Evolutionary conservation across 2,797 vertebrate species (phyloP), one percentile per base, ranked within the genome.

Genomic region (Sciurus vulgaris): DNA sequence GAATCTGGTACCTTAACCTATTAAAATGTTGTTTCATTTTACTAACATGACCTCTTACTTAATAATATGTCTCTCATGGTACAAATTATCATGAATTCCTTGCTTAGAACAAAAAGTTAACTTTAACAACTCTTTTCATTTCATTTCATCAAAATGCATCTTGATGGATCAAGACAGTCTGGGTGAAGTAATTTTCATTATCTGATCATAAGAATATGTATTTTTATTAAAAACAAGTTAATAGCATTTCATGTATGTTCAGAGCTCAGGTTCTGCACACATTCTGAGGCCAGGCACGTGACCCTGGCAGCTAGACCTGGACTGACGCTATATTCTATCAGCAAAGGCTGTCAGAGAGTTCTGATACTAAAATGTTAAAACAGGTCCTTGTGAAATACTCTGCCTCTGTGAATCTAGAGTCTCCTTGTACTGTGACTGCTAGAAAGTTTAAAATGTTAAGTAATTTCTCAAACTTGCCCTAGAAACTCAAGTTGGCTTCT

Each of bases 401-500:
- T 91, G 97, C 97, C 38, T 2, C 59, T 24, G 24, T 61, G 59
- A 26, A 26, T 26, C 59, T 7, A 97, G 38, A 38, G 86, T 97
- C 93, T 96, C 83, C 93, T 95, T 96, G 38, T 86, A 88, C 49
- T 47, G 13, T 41, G 82, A 65, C 44, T 89, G 78, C 59, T 44
- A 74, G 35, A 84, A 98, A 98, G 87, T 97, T 97, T 95, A 97
- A 97, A 98, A 97, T 96, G 87, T 97, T 98, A 97, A 98, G 97
- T 98, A 98, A 98, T 98, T 92, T 96, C 96, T 96, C 94, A 96
- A 98, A 98, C 82, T 97, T 98, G 92, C 94, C 96, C 96, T 97
- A 97, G 98, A 98, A 98, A 98, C 95, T 97, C 79, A 96, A 98
- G 96, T 97, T 98, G 97, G 78, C 96, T 98, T 98, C 97, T 98